Evolutionary conservation across 2,113 vertebrate species (phyloP).

Genomic region (Ciconia stormi): DNA sequence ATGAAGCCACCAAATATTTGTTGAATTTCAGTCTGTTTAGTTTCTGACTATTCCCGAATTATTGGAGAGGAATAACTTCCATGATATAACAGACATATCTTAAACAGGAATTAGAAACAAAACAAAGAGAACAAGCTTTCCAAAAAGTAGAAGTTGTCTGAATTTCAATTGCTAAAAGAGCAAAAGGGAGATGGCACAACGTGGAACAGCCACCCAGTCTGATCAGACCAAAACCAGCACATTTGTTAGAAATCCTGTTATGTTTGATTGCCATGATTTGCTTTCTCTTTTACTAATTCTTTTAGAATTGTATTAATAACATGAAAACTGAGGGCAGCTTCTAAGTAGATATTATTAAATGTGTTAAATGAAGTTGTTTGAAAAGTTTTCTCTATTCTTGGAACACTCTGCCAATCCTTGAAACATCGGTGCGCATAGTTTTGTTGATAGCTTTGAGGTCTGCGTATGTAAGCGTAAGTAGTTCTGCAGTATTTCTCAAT

Average conservation of each 20-base stretch:
- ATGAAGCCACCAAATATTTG: conserved; percentile 68
- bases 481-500: not conserved
- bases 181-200: not conserved
- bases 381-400: not conserved
- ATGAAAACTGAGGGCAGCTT: not conserved
- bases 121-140: not conserved
- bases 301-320: not conserved
- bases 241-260: not conserved
- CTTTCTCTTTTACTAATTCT: not conserved
- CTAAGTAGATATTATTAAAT: not conserved
- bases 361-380: not conserved
- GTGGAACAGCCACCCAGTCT: not conserved
- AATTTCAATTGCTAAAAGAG: not conserved
- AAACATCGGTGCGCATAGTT: not conserved
- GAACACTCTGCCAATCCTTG: not conserved
- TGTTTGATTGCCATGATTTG: not conserved
- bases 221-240: not conserved
- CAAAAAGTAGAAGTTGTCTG: not conserved
- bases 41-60: conserved; percentile 47
- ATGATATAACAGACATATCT: not conserved
- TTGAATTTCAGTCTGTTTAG: conserved; percentile 57
- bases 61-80: conserved; percentile 40
- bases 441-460: not conserved
- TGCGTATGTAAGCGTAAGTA: not conserved
- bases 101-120: conserved; percentile 13